A percentile compares a stretch with the other conserved stretches of the same genome.
These are phyloP conservation scores for Philereme vetulata DNA, from an alignment of 2,888 invertebrate species.

Conservation along the genomic window DNA sequence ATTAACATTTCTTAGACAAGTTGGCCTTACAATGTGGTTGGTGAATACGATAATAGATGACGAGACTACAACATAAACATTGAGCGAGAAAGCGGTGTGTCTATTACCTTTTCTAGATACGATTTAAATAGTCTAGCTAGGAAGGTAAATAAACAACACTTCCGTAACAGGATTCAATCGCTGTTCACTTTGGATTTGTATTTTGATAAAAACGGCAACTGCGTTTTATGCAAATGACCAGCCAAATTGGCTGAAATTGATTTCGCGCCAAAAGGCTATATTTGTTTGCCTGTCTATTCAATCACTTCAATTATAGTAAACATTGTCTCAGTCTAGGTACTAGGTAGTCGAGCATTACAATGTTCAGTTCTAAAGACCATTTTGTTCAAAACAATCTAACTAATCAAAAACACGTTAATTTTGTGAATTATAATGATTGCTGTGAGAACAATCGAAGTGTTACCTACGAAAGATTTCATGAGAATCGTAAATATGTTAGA, in stretches of 20 bases:
- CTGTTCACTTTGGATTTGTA: neutral
- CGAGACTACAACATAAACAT: slow-evolving; percentile 28
- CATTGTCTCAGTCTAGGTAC: too few relatives aligned
- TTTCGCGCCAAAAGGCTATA: neutral
- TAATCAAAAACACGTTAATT: too few relatives aligned
- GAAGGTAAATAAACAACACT: too few relatives aligned
- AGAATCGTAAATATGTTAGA: too few relatives aligned
- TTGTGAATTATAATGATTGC: slow-evolving; percentile 1
- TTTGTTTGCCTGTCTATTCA: too few relatives aligned
- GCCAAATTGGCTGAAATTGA: neutral
- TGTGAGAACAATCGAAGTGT: neutral
- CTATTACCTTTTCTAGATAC: slow-evolving; percentile 16
- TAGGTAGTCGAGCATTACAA: too few relatives aligned
- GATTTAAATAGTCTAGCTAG: neutral
- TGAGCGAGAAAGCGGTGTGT: slow-evolving; percentile 24
- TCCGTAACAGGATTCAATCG: neutral
- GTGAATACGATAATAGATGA: slow-evolving; percentile 5
- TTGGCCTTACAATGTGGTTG: slow-evolving; percentile 15
- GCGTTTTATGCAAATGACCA: neutral
- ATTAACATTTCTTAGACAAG: slow-evolving; percentile 1
- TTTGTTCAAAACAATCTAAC: too few relatives aligned
- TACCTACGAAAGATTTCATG: too few relatives aligned
- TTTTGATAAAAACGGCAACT: neutral
- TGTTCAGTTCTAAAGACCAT: too few relatives aligned
- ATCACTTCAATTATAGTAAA: too few relatives aligned